Evolutionary conservation across 2,113 vertebrate genomes (phyloP).

Genomic region (Megalops atlanticus): DNA sequence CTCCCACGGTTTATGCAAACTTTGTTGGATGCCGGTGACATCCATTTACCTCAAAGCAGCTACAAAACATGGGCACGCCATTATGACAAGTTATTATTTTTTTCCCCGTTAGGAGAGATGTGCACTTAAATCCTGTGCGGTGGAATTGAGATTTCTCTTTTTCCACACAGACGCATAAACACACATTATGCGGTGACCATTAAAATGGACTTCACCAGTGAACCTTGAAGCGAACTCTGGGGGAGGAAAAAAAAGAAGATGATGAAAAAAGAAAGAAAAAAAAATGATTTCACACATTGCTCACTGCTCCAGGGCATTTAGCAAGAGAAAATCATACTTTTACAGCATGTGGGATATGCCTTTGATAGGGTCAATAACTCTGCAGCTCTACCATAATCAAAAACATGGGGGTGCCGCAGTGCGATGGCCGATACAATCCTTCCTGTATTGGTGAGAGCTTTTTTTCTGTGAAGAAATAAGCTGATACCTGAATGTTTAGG

Average conservation of each 20-base stretch:
- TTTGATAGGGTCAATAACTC: constrained; percentile 23
- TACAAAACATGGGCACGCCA: neutral
- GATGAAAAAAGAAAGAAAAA: constrained; percentile 12
- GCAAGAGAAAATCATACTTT: constrained; percentile 27
- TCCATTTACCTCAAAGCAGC: constrained; percentile 65
- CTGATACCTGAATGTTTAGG: neutral
- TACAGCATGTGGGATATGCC: constrained; percentile 3
- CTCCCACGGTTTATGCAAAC: constrained; percentile 61
- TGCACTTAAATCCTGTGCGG: constrained; percentile 21
- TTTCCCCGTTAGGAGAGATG: neutral
- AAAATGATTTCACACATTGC: constrained; percentile 37
- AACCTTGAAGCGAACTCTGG: constrained; percentile 25
- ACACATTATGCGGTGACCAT: constrained; percentile 13
- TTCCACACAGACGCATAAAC: neutral
- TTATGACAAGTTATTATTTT: neutral
- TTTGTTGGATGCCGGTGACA: constrained; percentile 60
- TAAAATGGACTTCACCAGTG: constrained; percentile 27
- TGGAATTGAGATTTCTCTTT: neutral
- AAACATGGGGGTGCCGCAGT: constrained; percentile 23
- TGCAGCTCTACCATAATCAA: constrained; percentile 30
- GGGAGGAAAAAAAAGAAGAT: neutral
- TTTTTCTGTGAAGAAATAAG: neutral
- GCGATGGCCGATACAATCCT: constrained; percentile 28
- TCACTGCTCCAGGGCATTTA: constrained; percentile 25
- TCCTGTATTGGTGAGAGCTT: constrained; percentile 43